Percentiles rank a stretch among this genome's conserved stretches.
phyloP scores from a whole-genome alignment of 1,140 invertebrate genomes.

The Pristionchus pacificus region DNA sequence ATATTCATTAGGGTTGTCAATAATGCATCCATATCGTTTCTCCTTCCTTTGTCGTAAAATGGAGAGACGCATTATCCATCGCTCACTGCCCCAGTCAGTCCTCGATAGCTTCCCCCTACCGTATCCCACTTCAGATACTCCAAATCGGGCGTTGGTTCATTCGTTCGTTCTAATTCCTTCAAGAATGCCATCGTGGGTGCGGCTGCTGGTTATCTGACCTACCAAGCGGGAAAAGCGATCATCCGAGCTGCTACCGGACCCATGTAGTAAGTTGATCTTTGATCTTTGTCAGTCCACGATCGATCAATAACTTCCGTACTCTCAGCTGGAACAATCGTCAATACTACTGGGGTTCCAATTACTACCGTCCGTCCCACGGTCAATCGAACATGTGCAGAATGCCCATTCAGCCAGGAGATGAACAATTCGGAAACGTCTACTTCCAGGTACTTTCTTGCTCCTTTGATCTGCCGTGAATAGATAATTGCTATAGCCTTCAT shows the following conservation, averaged over 20 bases:
- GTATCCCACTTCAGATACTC: slow-evolving; percentile 19
- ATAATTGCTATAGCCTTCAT: too few species aligned
- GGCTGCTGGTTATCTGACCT: slow-evolving; percentile 54
- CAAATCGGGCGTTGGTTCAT: slow-evolving; percentile 45
- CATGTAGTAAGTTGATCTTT: slow-evolving; percentile 48
- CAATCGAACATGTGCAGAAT: slow-evolving; percentile 51
- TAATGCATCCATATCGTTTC: too few species aligned
- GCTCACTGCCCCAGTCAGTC: neutral
- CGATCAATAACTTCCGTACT: neutral
- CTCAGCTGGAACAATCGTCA: slow-evolving; percentile 49
- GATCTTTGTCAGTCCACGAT: slow-evolving; percentile 5
- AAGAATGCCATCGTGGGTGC: slow-evolving; percentile 56
- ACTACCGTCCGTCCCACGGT: slow-evolving; percentile 33
- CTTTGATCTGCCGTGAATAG: neutral
- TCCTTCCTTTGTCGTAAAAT: too few species aligned
- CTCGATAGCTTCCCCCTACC: neutral
- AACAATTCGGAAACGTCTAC: slow-evolving; percentile 52
- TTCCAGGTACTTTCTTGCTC: slow-evolving; percentile 33
- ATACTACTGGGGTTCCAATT: slow-evolving; percentile 52
- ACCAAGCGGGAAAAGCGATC: slow-evolving; percentile 54
- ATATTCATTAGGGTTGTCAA: slow-evolving; percentile 1
- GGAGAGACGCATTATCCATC: too few species aligned
- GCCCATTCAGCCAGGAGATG: slow-evolving; percentile 47
- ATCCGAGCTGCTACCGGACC: slow-evolving; percentile 45
- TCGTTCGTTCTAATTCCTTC: slow-evolving; percentile 47